phyloP scores from a whole-genome alignment of 2,113 vertebrate genomes.

The Syngnathus floridae region DNA sequence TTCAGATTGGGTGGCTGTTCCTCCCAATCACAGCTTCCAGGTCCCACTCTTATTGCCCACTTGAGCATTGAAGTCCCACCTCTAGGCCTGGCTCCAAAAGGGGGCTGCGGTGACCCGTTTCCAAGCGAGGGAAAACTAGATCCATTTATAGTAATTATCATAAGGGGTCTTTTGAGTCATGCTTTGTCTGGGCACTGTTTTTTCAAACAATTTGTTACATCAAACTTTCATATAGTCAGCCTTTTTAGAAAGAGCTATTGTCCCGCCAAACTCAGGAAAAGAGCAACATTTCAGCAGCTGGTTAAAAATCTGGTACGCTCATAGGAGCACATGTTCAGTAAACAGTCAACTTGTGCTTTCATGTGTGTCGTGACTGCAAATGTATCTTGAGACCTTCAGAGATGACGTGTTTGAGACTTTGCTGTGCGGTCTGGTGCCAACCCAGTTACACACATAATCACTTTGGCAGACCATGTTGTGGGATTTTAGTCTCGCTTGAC shows the following conservation, averaged over 20 bases:
- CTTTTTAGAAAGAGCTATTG: not conserved
- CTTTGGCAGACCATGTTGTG: constrained; percentile 58
- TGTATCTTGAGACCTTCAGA: constrained; percentile 51
- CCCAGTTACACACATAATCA: constrained; percentile 58
- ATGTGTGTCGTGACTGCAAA: constrained; percentile 45
- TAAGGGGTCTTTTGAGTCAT: too few species aligned
- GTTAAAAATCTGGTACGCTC: constrained; percentile 59
- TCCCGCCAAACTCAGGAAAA: constrained; percentile 47
- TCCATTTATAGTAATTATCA: too few species aligned
- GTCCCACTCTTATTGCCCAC: too few species aligned
- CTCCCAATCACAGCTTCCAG: too few species aligned
- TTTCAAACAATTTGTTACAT: not conserved
- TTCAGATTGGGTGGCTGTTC: too few species aligned
- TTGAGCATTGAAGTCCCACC: too few species aligned
- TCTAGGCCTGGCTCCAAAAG: too few species aligned
- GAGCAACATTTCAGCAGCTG: constrained; percentile 56
- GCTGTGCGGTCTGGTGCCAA: constrained; percentile 52
- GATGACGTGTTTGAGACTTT: constrained; percentile 53
- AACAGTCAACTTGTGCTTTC: constrained; percentile 56
- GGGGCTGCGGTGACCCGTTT: too few species aligned
- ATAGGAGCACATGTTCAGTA: constrained; percentile 60
- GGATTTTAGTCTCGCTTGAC: constrained; percentile 54
- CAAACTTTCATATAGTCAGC: not conserved
- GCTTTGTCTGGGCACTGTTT: too few species aligned
- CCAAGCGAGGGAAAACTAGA: too few species aligned